These are phyloP conservation scores for Scaptomyza reducta DNA, from an alignment of 2,888 invertebrate genomes.

Conservation along the genomic window DNA sequence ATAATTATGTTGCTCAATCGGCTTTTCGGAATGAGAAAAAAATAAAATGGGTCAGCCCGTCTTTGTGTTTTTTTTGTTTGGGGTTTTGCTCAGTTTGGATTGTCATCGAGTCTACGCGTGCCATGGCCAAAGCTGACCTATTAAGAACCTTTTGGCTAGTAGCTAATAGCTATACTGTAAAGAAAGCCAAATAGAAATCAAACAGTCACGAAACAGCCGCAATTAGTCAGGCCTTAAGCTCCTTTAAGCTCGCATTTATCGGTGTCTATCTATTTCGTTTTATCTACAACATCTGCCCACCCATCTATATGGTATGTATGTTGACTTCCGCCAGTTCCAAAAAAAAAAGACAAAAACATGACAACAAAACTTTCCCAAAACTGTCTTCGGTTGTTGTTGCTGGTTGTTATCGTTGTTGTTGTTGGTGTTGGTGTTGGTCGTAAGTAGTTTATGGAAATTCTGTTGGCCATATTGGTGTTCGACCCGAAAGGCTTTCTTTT, in stretches of 20 bases:
- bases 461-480: constrained; percentile 25
- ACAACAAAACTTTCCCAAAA: constrained; percentile 37
- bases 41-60: constrained; percentile 23
- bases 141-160: constrained; percentile 55
- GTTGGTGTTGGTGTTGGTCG: neutral
- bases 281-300: constrained; percentile 11
- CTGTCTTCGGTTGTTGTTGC: neutral
- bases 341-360: constrained; percentile 4
- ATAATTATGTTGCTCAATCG: constrained; percentile 47
- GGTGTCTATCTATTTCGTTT: constrained; percentile 21
- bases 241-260: constrained; percentile 43
- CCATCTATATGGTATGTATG: constrained; percentile 22
- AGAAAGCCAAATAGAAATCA: constrained; percentile 58
- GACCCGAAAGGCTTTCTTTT: constrained; percentile 35
- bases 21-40: constrained; percentile 5
- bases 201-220: constrained; percentile 48
- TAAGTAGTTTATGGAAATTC: constrained; percentile 39
- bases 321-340: constrained; percentile 35
- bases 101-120: constrained; percentile 13
- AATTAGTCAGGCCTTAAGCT: constrained; percentile 57
- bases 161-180: constrained; percentile 3
- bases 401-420: neutral
- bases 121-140: constrained; percentile 23
- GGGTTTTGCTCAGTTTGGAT: too few relatives aligned
- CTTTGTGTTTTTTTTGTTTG: neutral